Base-by-base conservation (phyloP, 1,140 invertebrate species). In the Drosophila santomea region DNA sequence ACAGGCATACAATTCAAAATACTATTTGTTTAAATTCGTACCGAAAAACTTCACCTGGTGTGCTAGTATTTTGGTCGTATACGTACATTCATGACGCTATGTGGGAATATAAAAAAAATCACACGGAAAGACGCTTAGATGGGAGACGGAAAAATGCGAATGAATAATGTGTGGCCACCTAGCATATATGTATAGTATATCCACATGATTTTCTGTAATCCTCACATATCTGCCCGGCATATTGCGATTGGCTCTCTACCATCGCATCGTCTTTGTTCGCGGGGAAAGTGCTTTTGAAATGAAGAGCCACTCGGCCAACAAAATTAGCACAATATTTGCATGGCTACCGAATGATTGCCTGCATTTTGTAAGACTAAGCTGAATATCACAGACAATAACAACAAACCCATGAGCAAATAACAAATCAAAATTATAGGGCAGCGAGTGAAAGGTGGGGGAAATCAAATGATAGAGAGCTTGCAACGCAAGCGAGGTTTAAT, bases 71-170 rank as follows among this genome's bases (percentile, higher is more conserved):
- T 41, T 36, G 59, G 44, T 35, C 60, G 14, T 32, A 52, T 61
- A 28, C 64, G 60, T 68, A 20, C 23, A 2, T 20, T 45, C 47
- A 63, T 41, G 45, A 66, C 32, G 28, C 44, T 39, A 25, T 51
- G 68, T 51, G 25, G 47, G 56, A 73, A 71, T 69, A 41, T 36
- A 71, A 58, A 69, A 57, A 64, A 71, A 71, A 71, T 69, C 56
- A 15, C 50, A 62, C 35, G 58, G 47, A 74, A 74, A 74, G 69
- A 51, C 71, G 72, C 69, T 75, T 75, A 64, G 45, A 39, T 38
- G 64, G 39, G 73, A 75, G 54, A 58, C 41, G 55, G 47, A 76
- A 75, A 55, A 75, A 75, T 75, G 73, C 72, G 72, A 75, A 75
- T 59, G 59, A 76, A 76, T 76, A 59, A 67, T 76, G 61, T 76